Evolutionary conservation across 2,113 vertebrate genomes (phyloP).

Genomic region (Bettongia penicillata): DNA sequence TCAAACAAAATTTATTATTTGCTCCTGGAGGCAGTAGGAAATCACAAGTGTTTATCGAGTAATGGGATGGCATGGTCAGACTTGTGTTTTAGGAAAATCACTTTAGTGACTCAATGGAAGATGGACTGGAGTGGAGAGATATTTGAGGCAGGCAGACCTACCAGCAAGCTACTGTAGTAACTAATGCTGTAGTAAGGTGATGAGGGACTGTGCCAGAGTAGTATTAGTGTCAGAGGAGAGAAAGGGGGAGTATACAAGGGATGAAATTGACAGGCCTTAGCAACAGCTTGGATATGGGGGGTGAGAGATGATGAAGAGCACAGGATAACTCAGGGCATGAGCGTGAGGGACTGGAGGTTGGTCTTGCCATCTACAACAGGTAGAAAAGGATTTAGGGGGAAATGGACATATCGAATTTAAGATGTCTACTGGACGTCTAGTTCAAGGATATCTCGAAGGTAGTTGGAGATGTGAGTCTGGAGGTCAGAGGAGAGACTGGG

Average conservation of each 20-base stretch:
- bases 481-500: not conserved
- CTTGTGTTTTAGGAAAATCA: too few relatives aligned
- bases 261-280: not conserved
- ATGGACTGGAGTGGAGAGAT: too few relatives aligned
- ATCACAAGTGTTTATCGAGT: too few relatives aligned
- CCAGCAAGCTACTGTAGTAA: too few relatives aligned
- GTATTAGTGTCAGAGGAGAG: too few relatives aligned
- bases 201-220: too few relatives aligned
- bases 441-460: not conserved
- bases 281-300: not conserved
- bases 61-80: too few relatives aligned
- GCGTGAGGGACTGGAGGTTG: not conserved
- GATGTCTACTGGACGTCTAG: not conserved
- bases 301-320: not conserved
- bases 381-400: not conserved
- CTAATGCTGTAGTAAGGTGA: too few relatives aligned
- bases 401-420: not conserved
- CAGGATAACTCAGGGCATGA: not conserved
- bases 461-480: not conserved
- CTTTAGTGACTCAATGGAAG: too few relatives aligned
- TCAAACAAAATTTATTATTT: too few relatives aligned
- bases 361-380: not conserved
- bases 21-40: too few relatives aligned
- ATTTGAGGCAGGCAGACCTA: too few relatives aligned
- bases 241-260: not conserved